Evolutionary conservation across 2,113 vertebrate genomes (phyloP), one percentile per base, ranked within the genome.

Genomic region (Oncorhynchus gorbuscha): DNA sequence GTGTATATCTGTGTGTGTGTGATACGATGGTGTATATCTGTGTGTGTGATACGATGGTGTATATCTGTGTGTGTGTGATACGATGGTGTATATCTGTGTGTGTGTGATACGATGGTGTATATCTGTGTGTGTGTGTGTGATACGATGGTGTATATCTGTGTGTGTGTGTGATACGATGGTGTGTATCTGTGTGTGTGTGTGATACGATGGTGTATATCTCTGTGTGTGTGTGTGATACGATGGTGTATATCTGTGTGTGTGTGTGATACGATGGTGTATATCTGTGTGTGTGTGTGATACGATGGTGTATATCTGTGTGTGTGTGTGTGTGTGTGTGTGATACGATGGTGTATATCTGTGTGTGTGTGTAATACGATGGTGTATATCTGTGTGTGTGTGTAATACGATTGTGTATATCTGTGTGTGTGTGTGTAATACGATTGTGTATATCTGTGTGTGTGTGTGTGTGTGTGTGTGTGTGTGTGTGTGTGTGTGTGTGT

Each of bases 191-290:
- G 32, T 35, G 5, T 35, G 5, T 18, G 2, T 3, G 2, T 84
- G 68, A 28, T 28, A 28, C 2, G 26, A 28, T 28, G 26, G 26
- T 28, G 26, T 28, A 3, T 28, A 3, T 28, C 2, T 75, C n/a
- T n/a, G n/a, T n/a, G 81, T 35, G 74, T 75, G 3, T 72, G 64
- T 12, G 14, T 51, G 3, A 51, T 51, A 13, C 3, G 49, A 14
- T 55, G 69, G 74, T 76, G 73, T 75, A 72, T 81, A 24, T 24
- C 24, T 24, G 79, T 77, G 32, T 71, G 79, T 77, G 32, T 71
- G 71, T 71, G 77, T 61, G 3, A 26, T 26, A 2, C 2, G 26
- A 26, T 26, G 26, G 26, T 28, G 26, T 28, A 28, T 28, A 28
- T 28, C 26, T 35, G 32, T n/a, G 58, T 61, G 32, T n/a, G 58